phyloP scores from a whole-genome alignment of 2,113 vertebrate species.

The Ancistrus triradiatus region DNA sequence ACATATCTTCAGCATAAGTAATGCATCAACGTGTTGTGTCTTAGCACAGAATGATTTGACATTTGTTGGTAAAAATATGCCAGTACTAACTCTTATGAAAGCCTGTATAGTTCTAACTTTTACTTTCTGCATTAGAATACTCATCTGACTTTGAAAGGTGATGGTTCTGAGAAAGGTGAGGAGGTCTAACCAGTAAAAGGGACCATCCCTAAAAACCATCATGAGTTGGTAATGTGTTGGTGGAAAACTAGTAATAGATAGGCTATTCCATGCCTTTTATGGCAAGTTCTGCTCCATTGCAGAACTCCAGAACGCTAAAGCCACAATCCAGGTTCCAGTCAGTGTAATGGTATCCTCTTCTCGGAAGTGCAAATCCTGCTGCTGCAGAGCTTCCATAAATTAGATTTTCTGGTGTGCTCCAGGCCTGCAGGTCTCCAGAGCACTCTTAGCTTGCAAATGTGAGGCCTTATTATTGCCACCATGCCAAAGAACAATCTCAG shows the following conservation, averaged over 20 bases:
- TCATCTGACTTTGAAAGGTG: too few relatives aligned
- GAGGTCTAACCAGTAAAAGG: too few relatives aligned
- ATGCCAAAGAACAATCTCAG: conserved; percentile 45
- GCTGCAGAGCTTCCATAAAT: conserved; percentile 65
- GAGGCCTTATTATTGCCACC: conserved; percentile 45
- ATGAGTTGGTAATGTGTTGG: too few relatives aligned
- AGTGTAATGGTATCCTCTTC: conserved; percentile 62
- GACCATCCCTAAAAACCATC: too few relatives aligned
- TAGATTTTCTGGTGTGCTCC: conserved; percentile 62
- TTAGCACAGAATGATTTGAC: too few relatives aligned
- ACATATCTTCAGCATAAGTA: too few relatives aligned
- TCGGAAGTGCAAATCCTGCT: conserved; percentile 72
- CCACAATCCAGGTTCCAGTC: conserved; percentile 47
- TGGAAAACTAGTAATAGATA: neutral
- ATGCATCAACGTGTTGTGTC: neutral
- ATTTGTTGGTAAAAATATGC: too few relatives aligned
- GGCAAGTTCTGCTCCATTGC: too few relatives aligned
- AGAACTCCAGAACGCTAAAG: conserved; percentile 31
- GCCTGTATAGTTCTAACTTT: too few relatives aligned
- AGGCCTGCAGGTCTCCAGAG: conserved; percentile 54
- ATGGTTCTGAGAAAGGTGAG: too few relatives aligned
- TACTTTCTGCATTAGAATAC: too few relatives aligned
- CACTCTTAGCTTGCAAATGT: conserved; percentile 44
- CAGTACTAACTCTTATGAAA: too few relatives aligned
- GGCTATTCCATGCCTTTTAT: conserved; percentile 5